Conservation (phyloP, 2,888 invertebrate species). For the Eretmocerus hayati region DNA sequence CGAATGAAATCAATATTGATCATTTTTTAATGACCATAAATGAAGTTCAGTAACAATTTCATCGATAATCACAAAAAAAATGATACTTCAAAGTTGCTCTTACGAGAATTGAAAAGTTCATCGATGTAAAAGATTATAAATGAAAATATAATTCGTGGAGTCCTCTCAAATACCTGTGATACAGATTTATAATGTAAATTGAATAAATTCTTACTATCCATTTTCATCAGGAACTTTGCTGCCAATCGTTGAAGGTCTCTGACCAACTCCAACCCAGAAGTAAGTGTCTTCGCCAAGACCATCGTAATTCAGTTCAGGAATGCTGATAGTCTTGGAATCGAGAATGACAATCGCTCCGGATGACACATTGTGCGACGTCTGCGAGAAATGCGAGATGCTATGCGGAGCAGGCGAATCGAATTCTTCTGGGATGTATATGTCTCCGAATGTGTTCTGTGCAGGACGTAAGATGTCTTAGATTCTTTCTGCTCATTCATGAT, state of each 20-base stretch:
- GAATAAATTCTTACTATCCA: constrained; percentile 72
- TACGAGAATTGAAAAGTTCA: too few species aligned
- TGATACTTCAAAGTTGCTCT: too few species aligned
- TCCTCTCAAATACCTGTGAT: neutral
- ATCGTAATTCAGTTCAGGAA: constrained; percentile 72
- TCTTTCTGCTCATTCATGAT: too few species aligned
- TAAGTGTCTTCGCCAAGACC: constrained; percentile 69
- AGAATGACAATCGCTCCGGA: constrained; percentile 68
- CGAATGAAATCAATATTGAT: too few species aligned
- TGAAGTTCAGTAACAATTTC: too few species aligned
- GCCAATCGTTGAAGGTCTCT: constrained; percentile 78
- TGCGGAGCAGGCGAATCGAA: constrained; percentile 78
- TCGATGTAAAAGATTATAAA: neutral
- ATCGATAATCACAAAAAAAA: too few species aligned
- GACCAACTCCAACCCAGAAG: constrained; percentile 85
- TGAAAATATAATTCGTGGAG: neutral
- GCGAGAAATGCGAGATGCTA: constrained; percentile 54
- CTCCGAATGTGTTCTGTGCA: constrained; percentile 82
- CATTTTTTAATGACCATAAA: too few species aligned
- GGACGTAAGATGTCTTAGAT: too few species aligned
- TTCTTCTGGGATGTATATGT: constrained; percentile 83
- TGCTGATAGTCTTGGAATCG: constrained; percentile 73
- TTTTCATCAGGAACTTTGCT: constrained; percentile 80
- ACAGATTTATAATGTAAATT: neutral
- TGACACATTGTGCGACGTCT: constrained; percentile 59